Base-by-base conservation (phyloP, 2,888 invertebrate species). In the Ommatoiulus sabulosus region DNA sequence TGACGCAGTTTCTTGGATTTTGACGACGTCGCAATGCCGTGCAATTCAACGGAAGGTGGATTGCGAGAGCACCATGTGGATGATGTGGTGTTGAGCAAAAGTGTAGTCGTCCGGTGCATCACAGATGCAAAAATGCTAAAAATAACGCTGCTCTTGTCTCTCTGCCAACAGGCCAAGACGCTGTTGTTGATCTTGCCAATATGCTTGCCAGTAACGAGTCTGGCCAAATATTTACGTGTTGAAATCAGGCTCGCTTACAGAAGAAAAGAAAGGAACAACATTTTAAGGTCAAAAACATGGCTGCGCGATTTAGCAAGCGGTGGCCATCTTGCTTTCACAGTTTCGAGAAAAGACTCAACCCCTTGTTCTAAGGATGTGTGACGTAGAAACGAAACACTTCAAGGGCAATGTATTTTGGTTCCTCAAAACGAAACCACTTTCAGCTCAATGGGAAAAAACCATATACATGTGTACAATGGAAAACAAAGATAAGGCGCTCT, bases 301-400 rank as follows among this genome's bases (percentile, higher is more conserved):
- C 44, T 20, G 52, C 52, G 46, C 17, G 35, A n/a, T n/a, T 17
- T 15, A 86, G 86, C 20, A 44, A 86, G 46, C 48, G 43, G 46
- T 20, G 6, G 44, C 43, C 86, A 86, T 86, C 46, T 87, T 52
- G 87, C 57, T 87, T 87, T 20, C 20, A 6, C 57, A 52, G n/a
- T 87, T 48, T 87, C 17, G 7, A 87, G 44, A 17, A 48, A 3
- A 43, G 15, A 8, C 3, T 8, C n/a, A 20, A 3, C 15, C 20
- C 15, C 63, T 20, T 12, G 46, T n/a, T n/a, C 52, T 2, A 15
- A 52, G 52, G 52, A 52, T 52, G 12, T 15, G 8, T 3, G 12
- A n/a, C n/a, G 63, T 63, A 20, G 63, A 46, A 46, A 2, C 46
- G 12, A 6, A 46, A 20, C 63, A 4, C 20, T 20, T 20, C 63